These are phyloP conservation scores for Nyctereutes procyonoides DNA, from an alignment of 2,113 vertebrate species.

Conservation along the genomic window DNA sequence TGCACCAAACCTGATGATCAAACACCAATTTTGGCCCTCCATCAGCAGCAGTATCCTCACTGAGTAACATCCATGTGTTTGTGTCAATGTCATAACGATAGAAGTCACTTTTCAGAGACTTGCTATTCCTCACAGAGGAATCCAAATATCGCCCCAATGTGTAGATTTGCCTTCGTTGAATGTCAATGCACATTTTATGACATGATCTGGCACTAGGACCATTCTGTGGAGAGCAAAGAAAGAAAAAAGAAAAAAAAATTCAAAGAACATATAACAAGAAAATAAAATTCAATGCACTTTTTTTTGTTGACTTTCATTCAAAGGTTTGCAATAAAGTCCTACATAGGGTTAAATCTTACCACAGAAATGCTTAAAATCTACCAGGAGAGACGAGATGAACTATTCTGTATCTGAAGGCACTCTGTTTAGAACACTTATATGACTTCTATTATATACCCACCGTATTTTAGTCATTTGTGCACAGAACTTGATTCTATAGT, in stretches of 20 bases:
- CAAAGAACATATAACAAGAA: constrained; percentile 45
- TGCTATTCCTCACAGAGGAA: constrained; percentile 99
- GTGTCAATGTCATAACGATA: constrained; percentile 98
- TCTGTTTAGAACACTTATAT: constrained; percentile 6
- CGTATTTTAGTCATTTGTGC: constrained; percentile 35
- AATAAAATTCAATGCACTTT: constrained; percentile 4
- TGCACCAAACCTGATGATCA: constrained; percentile 95
- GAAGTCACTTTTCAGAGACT: constrained; percentile 98
- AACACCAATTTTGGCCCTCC: constrained; percentile 98
- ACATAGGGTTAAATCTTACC: neutral
- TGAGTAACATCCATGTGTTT: constrained; percentile 96
- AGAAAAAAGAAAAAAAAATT: neutral
- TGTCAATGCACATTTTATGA: constrained; percentile 99
- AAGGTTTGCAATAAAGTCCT: neutral
- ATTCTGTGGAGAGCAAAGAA: constrained; percentile 84
- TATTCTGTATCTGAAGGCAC: neutral
- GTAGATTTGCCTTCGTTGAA: constrained; percentile 97
- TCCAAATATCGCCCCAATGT: constrained; percentile 98
- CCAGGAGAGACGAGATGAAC: neutral
- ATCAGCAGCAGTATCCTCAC: constrained; percentile 96
- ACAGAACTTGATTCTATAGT: neutral
- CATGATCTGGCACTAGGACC: constrained; percentile 98
- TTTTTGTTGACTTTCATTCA: constrained; percentile 4
- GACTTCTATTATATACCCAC: neutral
- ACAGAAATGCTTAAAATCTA: constrained; percentile 35